Evolutionary conservation across 2,888 invertebrate genomes (phyloP).

Genomic region (Hirtodrosophila trivittata): DNA sequence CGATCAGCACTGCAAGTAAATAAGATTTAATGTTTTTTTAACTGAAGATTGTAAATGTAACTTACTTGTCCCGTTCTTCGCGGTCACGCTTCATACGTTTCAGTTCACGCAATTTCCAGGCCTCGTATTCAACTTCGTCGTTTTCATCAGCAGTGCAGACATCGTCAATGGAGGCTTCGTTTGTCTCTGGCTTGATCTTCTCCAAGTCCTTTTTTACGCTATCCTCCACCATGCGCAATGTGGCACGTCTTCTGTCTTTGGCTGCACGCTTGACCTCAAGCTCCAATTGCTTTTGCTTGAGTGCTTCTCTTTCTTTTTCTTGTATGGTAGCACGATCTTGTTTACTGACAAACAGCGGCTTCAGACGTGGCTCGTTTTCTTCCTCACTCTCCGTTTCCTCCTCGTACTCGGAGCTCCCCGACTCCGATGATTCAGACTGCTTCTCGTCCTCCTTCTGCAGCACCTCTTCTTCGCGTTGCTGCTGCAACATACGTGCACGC

Average conservation of each 20-base stretch:
- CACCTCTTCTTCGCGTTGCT: constrained; percentile 89
- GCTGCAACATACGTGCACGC: constrained; percentile 87
- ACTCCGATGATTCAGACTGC: constrained; percentile 87
- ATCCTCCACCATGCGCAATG: constrained; percentile 95
- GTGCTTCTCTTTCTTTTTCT: constrained; percentile 95
- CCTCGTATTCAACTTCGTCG: constrained; percentile 97
- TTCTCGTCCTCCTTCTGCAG: constrained; percentile 86
- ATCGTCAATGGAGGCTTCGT: constrained; percentile 91
- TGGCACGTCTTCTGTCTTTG: constrained; percentile 94
- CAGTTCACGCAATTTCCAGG: constrained; percentile 98
- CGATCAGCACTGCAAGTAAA: constrained; percentile 90
- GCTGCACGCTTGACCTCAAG: constrained; percentile 92
- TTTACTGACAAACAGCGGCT: constrained; percentile 97
- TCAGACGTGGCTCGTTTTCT: constrained; percentile 95
- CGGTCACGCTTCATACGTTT: constrained; percentile 98
- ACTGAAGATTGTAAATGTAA: too few relatives aligned
- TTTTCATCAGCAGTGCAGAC: constrained; percentile 97
- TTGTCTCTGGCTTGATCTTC: constrained; percentile 87
- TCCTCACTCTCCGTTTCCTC: constrained; percentile 93
- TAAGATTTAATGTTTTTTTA: too few relatives aligned
- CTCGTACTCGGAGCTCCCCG: constrained; percentile 92
- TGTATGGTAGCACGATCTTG: constrained; percentile 97
- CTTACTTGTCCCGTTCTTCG: constrained; percentile 96
- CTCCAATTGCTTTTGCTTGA: constrained; percentile 93
- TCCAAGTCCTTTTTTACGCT: constrained; percentile 92